Conservation (phyloP, 2,113 vertebrate species). For the Crypturellus undulatus region DNA sequence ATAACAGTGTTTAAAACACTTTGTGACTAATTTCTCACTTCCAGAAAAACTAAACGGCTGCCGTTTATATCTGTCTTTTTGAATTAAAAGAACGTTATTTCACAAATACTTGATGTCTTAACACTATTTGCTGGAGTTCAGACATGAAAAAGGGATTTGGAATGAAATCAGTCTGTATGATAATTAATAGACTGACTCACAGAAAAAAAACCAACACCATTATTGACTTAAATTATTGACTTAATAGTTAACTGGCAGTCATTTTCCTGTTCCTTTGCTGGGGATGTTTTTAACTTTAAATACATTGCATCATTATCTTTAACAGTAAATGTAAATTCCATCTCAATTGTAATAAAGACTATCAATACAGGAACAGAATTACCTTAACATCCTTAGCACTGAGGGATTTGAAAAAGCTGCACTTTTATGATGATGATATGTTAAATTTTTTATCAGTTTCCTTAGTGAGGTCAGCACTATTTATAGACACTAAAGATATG, state of each 20-base stretch:
- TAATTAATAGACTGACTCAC: slow-evolving; percentile 25
- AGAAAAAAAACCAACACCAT: slow-evolving; percentile 1
- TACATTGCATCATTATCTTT: slow-evolving; percentile 18
- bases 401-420: background rate
- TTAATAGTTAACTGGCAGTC: slow-evolving; percentile 25
- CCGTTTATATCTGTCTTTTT: slow-evolving; percentile 13
- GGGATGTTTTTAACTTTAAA: slow-evolving; percentile 13
- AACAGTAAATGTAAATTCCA: slow-evolving; percentile 31
- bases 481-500: slow-evolving; percentile 36
- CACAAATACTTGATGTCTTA: slow-evolving; percentile 1
- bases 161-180: slow-evolving; percentile 13
- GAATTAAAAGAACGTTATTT: slow-evolving; percentile 29
- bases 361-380: slow-evolving; percentile 33
- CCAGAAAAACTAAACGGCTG: background rate
- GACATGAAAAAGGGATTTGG: slow-evolving; percentile 3
- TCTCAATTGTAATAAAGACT: slow-evolving; percentile 1
- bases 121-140: slow-evolving; percentile 8
- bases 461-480: slow-evolving; percentile 46
- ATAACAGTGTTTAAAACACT: background rate
- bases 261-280: background rate
- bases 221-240: background rate
- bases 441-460: slow-evolving; percentile 64
- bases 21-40: background rate
- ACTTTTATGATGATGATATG: background rate
- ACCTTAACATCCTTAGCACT: slow-evolving; percentile 16